Percentiles rank a stretch among this genome's conserved stretches.
phyloP scores from a whole-genome alignment of 2,113 vertebrate species.

The Datnioides undecimradiatus region DNA sequence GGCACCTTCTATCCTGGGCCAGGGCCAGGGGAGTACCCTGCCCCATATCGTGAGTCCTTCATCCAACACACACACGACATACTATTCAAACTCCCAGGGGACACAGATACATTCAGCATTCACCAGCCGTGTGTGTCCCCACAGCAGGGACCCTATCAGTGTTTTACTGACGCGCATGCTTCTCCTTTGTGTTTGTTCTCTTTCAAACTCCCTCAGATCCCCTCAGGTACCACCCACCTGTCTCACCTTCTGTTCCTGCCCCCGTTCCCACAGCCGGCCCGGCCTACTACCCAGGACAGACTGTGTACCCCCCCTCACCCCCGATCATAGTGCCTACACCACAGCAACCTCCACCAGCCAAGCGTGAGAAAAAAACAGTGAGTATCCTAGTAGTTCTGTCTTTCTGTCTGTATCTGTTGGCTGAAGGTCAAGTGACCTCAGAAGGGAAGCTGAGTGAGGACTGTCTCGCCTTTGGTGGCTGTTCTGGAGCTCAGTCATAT shows the following conservation, averaged over 20 bases:
- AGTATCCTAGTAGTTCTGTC: constrained; percentile 79
- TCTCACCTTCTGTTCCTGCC: constrained; percentile 73
- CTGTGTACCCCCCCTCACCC: constrained; percentile 92
- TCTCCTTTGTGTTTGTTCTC: constrained; percentile 26
- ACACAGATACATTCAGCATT: constrained; percentile 14
- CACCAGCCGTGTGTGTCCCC: not conserved
- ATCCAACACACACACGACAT: not conserved
- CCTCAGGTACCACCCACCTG: constrained; percentile 78
- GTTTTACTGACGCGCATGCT: constrained; percentile 29
- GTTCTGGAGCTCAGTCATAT: not conserved
- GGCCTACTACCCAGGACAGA: constrained; percentile 93
- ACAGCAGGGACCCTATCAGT: not conserved
- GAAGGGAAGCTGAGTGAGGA: constrained; percentile 11
- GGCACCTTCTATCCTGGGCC: constrained; percentile 95
- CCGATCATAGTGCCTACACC: constrained; percentile 98
- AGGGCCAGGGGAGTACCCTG: constrained; percentile 94
- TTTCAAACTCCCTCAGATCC: constrained; percentile 59
- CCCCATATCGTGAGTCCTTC: constrained; percentile 90
- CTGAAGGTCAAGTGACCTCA: not conserved
- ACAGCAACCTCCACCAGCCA: constrained; percentile 91
- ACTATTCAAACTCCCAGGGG: not conserved
- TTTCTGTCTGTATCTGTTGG: too few species aligned
- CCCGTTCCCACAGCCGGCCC: constrained; percentile 83
- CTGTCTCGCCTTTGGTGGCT: not conserved
- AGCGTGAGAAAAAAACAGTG: constrained; percentile 98